A percentile compares a stretch with the other conserved stretches of the same genome.
phyloP scores from a whole-genome alignment of 2,113 vertebrate species.

The Phocoena phocoena region DNA sequence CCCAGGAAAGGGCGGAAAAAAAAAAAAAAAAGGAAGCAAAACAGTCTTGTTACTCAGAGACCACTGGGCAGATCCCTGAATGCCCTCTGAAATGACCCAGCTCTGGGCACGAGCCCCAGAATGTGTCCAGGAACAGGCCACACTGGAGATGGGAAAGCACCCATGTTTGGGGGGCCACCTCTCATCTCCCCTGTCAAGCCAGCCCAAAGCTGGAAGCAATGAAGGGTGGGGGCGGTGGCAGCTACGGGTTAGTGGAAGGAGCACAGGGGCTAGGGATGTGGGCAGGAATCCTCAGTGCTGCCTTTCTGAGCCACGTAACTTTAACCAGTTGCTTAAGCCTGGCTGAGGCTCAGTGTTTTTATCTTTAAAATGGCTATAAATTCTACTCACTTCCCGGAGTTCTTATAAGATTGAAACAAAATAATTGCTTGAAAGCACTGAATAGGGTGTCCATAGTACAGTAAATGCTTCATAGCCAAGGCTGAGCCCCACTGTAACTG shows the following conservation, averaged over 20 bases:
- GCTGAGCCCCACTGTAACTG: neutral
- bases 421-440: neutral
- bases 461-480: neutral
- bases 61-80: neutral
- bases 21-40: neutral
- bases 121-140: neutral
- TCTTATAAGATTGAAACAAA: neutral
- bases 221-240: neutral
- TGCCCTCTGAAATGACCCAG: neutral
- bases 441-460: neutral
- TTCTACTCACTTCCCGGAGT: neutral
- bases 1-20: neutral
- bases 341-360: neutral
- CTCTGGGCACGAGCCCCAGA: neutral
- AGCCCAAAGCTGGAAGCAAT: neutral
- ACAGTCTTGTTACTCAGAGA: neutral
- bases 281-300: accelerated
- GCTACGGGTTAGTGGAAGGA: neutral
- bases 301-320: neutral
- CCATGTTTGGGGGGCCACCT: neutral
- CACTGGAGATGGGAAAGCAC: neutral
- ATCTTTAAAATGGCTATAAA: slow-evolving; percentile 8
- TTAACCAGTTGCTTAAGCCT: neutral
- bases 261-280: neutral
- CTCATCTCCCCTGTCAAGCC: neutral